These are phyloP conservation scores for Geococcyx californianus DNA, from an alignment of 2,113 vertebrate species.

Conservation along the genomic window DNA sequence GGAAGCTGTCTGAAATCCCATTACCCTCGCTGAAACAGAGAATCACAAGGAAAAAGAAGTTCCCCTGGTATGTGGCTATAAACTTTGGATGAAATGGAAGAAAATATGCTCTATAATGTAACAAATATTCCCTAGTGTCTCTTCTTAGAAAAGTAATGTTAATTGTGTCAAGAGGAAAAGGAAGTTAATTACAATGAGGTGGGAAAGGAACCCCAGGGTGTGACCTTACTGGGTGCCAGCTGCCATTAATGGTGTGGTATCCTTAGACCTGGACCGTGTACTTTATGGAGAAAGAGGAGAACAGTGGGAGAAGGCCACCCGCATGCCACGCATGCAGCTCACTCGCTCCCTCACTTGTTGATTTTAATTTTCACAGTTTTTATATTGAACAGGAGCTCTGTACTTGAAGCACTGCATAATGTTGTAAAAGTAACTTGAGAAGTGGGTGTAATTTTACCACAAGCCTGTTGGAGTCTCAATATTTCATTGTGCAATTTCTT, in stretches of 20 bases:
- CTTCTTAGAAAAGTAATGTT: neutral
- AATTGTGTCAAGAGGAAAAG: neutral
- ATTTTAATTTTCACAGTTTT: neutral
- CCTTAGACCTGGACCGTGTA: neutral
- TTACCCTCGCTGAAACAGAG: neutral
- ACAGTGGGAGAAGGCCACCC: neutral
- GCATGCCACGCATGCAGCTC: neutral
- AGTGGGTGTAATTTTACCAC: neutral
- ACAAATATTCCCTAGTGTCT: neutral
- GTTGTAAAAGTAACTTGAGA: neutral
- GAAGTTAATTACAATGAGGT: neutral
- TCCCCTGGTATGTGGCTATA: neutral
- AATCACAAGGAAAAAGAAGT: neutral
- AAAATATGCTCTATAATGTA: neutral
- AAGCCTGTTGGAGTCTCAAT: neutral
- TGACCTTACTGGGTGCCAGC: neutral
- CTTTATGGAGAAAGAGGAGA: neutral
- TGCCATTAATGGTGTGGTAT: neutral
- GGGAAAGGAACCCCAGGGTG: neutral
- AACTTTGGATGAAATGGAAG: neutral
- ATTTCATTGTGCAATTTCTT: neutral
- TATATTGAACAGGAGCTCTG: fast-evolving
- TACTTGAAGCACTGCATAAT: neutral
- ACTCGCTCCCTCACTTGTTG: neutral
- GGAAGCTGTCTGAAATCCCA: neutral